Percentiles rank a stretch among this genome's conserved stretches.
These are phyloP conservation scores for Meloe dianella DNA, from an alignment of 2,888 invertebrate genomes.

Conservation along the genomic window DNA sequence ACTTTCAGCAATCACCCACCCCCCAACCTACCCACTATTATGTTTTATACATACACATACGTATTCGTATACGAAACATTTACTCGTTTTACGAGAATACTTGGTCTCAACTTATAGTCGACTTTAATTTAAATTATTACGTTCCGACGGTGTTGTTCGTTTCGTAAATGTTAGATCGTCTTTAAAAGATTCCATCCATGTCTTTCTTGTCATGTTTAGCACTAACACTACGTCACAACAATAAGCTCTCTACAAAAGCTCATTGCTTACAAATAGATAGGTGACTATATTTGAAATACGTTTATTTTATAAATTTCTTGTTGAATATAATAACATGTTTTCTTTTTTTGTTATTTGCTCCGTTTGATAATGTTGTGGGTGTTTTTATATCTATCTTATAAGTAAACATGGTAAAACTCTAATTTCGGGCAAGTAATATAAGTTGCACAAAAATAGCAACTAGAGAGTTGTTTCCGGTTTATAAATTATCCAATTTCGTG, in stretches of 20 bases:
- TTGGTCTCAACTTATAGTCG: constrained; percentile 49
- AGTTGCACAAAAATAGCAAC: constrained; percentile 24
- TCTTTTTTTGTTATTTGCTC: not conserved
- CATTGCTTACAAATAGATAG: not conserved
- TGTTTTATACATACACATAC: constrained; percentile 1
- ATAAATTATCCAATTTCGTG: constrained; percentile 33
- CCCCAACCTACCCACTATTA: not conserved
- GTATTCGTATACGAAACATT: constrained; percentile 43
- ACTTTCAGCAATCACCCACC: not conserved
- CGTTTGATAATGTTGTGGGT: not conserved
- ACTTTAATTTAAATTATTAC: constrained; percentile 53
- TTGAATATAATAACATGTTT: not conserved
- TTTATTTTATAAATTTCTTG: not conserved
- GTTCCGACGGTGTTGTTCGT: constrained; percentile 20
- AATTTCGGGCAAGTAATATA: constrained; percentile 18
- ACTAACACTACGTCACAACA: not conserved
- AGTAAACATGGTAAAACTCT: not conserved
- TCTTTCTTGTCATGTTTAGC: not conserved
- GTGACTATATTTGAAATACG: constrained; percentile 3
- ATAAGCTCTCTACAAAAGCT: constrained; percentile 10
- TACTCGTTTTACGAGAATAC: constrained; percentile 50
- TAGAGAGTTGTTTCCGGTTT: constrained; percentile 31
- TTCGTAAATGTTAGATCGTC: constrained; percentile 33
- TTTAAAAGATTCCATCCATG: constrained; percentile 30
- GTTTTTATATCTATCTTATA: not conserved